Conservation (phyloP, 2,888 invertebrate species). For the Ophion costatus region DNA sequence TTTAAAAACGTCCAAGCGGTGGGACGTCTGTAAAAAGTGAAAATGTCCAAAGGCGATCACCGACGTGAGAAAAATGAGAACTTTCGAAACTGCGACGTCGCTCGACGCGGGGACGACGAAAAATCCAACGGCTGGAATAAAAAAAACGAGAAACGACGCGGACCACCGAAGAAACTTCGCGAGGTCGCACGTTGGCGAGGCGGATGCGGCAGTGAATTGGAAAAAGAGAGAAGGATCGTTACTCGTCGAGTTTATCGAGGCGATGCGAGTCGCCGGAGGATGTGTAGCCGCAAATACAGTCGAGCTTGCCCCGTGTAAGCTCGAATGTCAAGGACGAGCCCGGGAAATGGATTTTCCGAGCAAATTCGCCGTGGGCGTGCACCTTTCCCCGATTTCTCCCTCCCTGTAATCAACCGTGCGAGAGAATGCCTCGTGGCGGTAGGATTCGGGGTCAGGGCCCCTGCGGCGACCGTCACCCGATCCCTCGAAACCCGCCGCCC, state of each 20-base stretch:
- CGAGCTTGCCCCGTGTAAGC: slow-evolving; percentile 8
- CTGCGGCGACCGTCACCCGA: slow-evolving; percentile 22
- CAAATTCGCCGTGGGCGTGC: slow-evolving; percentile 7
- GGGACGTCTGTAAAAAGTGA: too few relatives aligned
- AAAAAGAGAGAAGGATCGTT: slow-evolving; percentile 6
- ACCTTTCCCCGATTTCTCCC: not conserved
- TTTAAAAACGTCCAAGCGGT: too few relatives aligned
- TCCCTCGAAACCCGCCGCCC: not conserved
- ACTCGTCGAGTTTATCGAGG: not conserved
- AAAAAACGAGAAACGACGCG: not conserved
- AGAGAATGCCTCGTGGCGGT: slow-evolving; percentile 56
- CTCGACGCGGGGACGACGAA: not conserved
- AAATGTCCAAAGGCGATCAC: not conserved
- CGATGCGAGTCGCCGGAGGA: not conserved
- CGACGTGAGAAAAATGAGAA: not conserved
- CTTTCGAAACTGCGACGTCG: not conserved
- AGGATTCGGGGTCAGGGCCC: slow-evolving; percentile 57
- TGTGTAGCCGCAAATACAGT: slow-evolving; percentile 21
- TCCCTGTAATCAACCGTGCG: slow-evolving; percentile 40
- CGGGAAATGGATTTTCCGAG: slow-evolving; percentile 66
- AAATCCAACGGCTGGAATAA: not conserved
- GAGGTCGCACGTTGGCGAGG: not conserved
- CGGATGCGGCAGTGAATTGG: not conserved
- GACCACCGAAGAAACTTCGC: not conserved
- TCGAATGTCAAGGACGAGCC: slow-evolving; percentile 66